Evolutionary conservation across 1,140 invertebrate species (phyloP), one percentile per base, ranked within the genome.

Genomic region (Pseudobourletiella spinata): DNA sequence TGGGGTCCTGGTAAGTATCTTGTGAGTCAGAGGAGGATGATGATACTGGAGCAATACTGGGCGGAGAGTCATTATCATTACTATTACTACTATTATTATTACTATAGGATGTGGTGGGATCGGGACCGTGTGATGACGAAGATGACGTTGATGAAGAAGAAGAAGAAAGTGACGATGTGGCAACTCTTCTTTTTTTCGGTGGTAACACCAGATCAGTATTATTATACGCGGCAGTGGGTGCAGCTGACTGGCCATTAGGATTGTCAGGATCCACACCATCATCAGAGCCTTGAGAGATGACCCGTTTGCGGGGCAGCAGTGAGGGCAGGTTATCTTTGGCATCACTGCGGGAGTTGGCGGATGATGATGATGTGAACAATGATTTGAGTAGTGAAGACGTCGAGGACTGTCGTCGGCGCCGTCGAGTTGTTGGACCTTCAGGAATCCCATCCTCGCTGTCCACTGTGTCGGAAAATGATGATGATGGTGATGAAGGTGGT

Each of bases 121-220:
- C n/a, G n/a, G n/a, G n/a, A n/a, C n/a, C 32, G 8, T n/a, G 8
- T 39, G 32, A 39, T n/a, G 32, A 39, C 32, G 52, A n/a, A 25
- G 32, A 48, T 11, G n/a, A 24, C 16, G 29, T n/a, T 11, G n/a
- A 24, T 16, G 29, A n/a, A 26, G 51, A 60, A 42, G 58, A 42
- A 55, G 42, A 46, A 28, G 63, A 48, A 30, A 44, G 25, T 52
- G 63, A 59, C 57, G 63, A 50, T 46, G 55, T 51, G 18, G 54
- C 15, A 39, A 61, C 29, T 20, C 59, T 57, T 32, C 64, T 59
- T 46, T 61, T 61, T 59, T 62, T 66, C 56, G 64, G 64, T 66
- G 64, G 64, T 61, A 54, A 56, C 24, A 46, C 50, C 11, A 39
- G 11, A 16, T 32, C 3, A 4, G 29, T 14, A 11, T 16, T 3